Evolutionary conservation across 2,797 vertebrate genomes (phyloP), one percentile per base, ranked within the genome.

Genomic region (Podarcis lilfordi): DNA sequence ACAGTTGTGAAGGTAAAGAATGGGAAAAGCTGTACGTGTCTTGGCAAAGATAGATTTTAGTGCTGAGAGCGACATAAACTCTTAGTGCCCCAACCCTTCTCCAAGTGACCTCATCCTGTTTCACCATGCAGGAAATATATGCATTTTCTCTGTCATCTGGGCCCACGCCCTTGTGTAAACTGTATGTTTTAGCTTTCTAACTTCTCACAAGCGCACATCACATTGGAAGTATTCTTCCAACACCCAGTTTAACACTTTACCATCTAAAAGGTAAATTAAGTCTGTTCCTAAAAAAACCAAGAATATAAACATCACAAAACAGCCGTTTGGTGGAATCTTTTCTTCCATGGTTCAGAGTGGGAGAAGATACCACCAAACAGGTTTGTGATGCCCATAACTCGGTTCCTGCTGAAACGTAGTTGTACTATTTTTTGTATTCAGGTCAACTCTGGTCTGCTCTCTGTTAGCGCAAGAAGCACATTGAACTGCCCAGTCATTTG

Each of bases 31-130:
- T 71, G 1, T 8, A 27, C 50, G 13, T 64, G 21, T 71, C 84
- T 79, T 85, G 50, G n/a, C 19, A 80, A 80, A 45, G 35, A 11
- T 27, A 80, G 43, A 59, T 64, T 72, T 29, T 83, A 80, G 11
- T 43, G 25, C 9, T 72, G 3, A 85, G 68, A 84, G 37, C 23
- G 50, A 72, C n/a, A 91, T 1, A 90, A 75, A 79, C 80, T 91
- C 81, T 91, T 91, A 88, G 91, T 93, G 90, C 92, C 93, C 95
- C 93, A 94, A 92, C 89, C 91, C 80, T 92, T 91, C 85, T 93
- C 91, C 84, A 90, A 87, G 91, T 95, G 94, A 94, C 90, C 91
- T 94, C 93, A 95, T 90, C 90, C 0, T 91, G 93, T 93, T 93
- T 95, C 92, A 93, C 92, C 78, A 4, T 82, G 92, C 91, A 94